Base-by-base conservation (phyloP, 1,140 invertebrate genomes). In the Rhyacophila brunnea region DNA sequence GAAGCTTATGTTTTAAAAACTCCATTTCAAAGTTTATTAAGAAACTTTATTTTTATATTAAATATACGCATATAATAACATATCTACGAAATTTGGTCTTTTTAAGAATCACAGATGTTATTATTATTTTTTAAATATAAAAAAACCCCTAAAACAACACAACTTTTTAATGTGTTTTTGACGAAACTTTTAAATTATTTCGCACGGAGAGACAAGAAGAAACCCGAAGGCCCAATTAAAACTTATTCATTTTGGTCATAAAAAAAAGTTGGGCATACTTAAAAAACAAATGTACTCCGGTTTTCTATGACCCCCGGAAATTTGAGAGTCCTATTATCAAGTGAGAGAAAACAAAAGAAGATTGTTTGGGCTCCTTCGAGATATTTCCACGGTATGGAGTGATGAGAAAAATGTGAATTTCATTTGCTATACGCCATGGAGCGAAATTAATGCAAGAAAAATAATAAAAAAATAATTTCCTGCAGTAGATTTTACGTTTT, bases 91-190 rank as follows among this genome's bases (percentile, higher is more conserved):
- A n/a, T n/a, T n/a, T n/a, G n/a, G n/a, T 28, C 23, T 9, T 28
- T 28, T 28, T 28, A 28, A 28, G 23, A 28, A 28, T 54, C 49
- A 35, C 57, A 59, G 51, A 60, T 60, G 51, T 60, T 60, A 52
- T 60, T 48, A 60, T 60, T 60, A 46, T 47, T 40, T 54, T 54
- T 54, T 20, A 15, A 35, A 52, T 11, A 28, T 23, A 53, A 35
- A 44, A 48, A 59, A 36, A 60, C 14, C 36, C 35, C 40, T 43
- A 43, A 60, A 43, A 54, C 58, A 54, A 60, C 57, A 59, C 38
- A 38, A 14, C 45, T 47, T 50, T 54, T 60, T 60, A 60, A 60
- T 60, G 58, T 60, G 49, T 54, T 54, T 60, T 59, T 60, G 54
- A 60, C 43, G 23, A 28, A 60, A 60, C 43, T 53, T 60, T 54